Evolutionary conservation across 2,797 vertebrate genomes (phyloP).

Genomic region (Sebastes diploproa): DNA sequence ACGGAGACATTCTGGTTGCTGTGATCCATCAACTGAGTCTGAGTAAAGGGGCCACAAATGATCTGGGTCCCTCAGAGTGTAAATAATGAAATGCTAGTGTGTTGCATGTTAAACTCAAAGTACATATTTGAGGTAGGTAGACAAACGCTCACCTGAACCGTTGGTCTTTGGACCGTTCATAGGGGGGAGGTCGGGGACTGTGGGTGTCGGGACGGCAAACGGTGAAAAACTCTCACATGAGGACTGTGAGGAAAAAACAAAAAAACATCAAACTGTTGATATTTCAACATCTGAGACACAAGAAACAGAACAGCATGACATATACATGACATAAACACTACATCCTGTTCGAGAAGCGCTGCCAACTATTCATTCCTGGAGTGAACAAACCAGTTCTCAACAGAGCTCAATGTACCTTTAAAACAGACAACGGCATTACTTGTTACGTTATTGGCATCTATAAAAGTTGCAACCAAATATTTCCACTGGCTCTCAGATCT

Average conservation of each 20-base stretch:
- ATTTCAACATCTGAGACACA: slow-evolving; percentile 6
- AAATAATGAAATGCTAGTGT: slow-evolving; percentile 15
- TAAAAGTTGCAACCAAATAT: background rate
- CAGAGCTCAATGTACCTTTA: background rate
- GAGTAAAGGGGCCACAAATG: slow-evolving; percentile 20
- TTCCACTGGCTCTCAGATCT: background rate
- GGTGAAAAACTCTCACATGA: slow-evolving; percentile 74
- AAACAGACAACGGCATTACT: background rate
- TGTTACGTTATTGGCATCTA: background rate
- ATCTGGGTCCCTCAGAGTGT: background rate
- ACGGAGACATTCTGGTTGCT: slow-evolving; percentile 10
- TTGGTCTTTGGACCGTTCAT: slow-evolving; percentile 65
- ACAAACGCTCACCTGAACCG: slow-evolving; percentile 70
- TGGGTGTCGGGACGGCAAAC: slow-evolving; percentile 83
- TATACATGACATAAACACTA: background rate
- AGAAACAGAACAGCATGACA: background rate
- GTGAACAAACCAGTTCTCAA: slow-evolving; percentile 73
- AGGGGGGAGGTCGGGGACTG: slow-evolving; percentile 75
- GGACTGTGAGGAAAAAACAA: slow-evolving; percentile 56
- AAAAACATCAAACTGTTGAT: slow-evolving; percentile 16
- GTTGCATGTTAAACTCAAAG: slow-evolving; percentile 19
- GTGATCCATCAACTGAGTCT: slow-evolving; percentile 37
- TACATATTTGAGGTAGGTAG: slow-evolving; percentile 12
- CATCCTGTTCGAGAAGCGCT: background rate
- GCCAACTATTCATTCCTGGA: slow-evolving; percentile 14